A percentile compares a stretch with the other conserved stretches of the same genome.
Conservation (phyloP, 2,113 vertebrate genomes). For the Ciconia stormi region DNA sequence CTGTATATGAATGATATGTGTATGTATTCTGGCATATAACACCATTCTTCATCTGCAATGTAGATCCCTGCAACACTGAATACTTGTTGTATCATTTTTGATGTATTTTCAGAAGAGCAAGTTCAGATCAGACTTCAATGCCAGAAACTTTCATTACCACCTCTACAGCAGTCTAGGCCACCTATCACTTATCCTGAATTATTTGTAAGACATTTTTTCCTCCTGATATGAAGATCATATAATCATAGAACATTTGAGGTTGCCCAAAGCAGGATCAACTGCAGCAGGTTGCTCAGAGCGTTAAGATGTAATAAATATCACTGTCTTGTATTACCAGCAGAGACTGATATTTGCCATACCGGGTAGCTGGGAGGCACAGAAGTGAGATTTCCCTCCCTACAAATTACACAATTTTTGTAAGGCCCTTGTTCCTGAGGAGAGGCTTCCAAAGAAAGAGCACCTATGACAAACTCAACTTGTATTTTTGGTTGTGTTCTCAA, state of each 20-base stretch:
- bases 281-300: not conserved
- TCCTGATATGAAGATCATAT: not conserved
- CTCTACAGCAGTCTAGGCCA: not conserved
- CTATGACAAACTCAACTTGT: not conserved
- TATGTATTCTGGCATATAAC: not conserved
- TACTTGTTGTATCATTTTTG: not conserved
- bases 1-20: accelerated
- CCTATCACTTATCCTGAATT: not conserved
- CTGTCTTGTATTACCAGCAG: not conserved
- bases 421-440: not conserved
- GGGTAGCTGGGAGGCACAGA: not conserved
- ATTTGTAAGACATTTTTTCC: not conserved
- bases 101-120: not conserved
- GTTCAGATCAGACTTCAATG: not conserved
- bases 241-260: not conserved
- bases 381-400: not conserved
- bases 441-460: not conserved
- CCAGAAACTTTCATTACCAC: not conserved
- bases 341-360: not conserved
- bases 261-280: not conserved
- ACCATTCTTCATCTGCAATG: not conserved
- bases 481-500: not conserved
- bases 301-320: not conserved
- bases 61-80: not conserved
- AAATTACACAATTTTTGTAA: not conserved